Evolutionary conservation across 2,113 vertebrate genomes (phyloP).

Genomic region (Ciconia maguari): DNA sequence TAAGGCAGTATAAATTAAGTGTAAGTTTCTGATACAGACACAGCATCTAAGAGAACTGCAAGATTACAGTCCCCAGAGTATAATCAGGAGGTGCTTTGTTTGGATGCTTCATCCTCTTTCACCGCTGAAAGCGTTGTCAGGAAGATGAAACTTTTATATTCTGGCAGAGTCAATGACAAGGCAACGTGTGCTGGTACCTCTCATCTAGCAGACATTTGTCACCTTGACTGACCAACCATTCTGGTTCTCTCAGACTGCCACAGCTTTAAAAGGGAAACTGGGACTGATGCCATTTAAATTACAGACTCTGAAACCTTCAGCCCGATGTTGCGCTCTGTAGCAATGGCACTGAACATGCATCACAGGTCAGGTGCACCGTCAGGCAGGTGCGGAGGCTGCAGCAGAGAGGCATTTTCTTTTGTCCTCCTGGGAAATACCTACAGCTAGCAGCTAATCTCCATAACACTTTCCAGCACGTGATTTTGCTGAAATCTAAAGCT

Average conservation of each 20-base stretch:
- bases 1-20: not conserved
- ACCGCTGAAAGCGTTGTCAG: not conserved
- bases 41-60: not conserved
- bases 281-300: not conserved
- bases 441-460: not conserved
- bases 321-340: not conserved
- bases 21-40: not conserved
- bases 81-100: not conserved
- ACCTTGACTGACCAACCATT: not conserved
- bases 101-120: not conserved
- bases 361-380: not conserved
- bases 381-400: not conserved
- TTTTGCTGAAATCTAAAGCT: not conserved
- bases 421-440: not conserved
- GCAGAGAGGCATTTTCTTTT: accelerated
- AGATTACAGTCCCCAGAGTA: not conserved
- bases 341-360: not conserved
- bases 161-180: not conserved
- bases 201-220: not conserved
- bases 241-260: not conserved
- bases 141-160: not conserved
- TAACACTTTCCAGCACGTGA: not conserved
- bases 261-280: not conserved
- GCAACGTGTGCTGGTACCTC: not conserved
- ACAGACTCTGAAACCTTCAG: not conserved